Evolutionary conservation across 2,888 invertebrate genomes (phyloP).

Genomic region (Caenorhabditis plicata): DNA sequence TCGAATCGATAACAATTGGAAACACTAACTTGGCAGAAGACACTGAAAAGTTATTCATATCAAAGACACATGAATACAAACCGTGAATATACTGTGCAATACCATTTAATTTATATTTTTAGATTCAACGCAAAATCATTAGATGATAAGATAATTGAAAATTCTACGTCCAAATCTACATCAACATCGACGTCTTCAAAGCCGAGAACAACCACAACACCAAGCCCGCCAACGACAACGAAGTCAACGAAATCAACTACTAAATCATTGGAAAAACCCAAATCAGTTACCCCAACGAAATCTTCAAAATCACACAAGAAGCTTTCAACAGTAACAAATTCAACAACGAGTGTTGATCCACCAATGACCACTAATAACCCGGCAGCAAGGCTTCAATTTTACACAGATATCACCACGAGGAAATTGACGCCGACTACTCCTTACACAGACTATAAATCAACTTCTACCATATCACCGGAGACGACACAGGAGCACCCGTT

Average conservation of each 20-base stretch:
- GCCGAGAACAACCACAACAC: background rate
- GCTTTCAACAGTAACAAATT: background rate
- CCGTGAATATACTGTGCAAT: too few species aligned
- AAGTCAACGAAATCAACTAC: background rate
- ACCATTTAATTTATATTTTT: too few species aligned
- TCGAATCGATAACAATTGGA: conserved; percentile 29
- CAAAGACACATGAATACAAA: too few species aligned
- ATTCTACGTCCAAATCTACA: too few species aligned
- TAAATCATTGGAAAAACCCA: background rate
- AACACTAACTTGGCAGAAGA: too few species aligned
- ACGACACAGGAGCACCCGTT: background rate
- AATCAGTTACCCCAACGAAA: conserved; percentile 2
- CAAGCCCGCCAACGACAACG: conserved; percentile 3
- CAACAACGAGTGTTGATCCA: too few species aligned
- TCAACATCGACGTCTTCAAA: background rate
- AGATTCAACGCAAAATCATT: too few species aligned
- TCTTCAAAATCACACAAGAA: conserved; percentile 3
- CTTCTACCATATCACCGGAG: too few species aligned
- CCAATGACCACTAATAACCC: conserved; percentile 1
- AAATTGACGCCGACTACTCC: conserved; percentile 26
- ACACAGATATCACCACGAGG: conserved; percentile 6
- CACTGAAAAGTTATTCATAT: too few species aligned
- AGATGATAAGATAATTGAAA: too few species aligned
- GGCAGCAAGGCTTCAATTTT: conserved; percentile 3
- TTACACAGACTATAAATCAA: conserved; percentile 8